A percentile compares a stretch with the other conserved stretches of the same genome.
Conservation (phyloP, 2,888 invertebrate species). For the Cephus nigrinus region DNA sequence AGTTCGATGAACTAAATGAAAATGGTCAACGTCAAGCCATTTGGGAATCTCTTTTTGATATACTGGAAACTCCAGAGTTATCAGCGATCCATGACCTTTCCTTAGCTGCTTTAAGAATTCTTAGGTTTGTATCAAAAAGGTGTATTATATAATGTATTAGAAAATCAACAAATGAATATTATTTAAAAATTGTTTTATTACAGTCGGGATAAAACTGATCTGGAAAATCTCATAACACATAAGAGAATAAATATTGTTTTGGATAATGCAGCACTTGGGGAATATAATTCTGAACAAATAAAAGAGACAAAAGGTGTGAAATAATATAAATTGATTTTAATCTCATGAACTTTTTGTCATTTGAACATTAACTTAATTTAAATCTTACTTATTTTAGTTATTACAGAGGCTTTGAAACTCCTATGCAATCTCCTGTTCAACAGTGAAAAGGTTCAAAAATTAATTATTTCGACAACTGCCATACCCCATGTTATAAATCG, state of each 20-base stretch:
- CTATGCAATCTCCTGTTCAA: slow-evolving; percentile 91
- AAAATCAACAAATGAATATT: background rate
- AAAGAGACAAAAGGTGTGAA: background rate
- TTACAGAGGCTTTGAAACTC: slow-evolving; percentile 86
- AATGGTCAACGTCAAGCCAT: slow-evolving; percentile 70
- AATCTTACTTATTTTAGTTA: slow-evolving; percentile 61
- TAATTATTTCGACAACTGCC: slow-evolving; percentile 52
- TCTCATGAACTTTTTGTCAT: background rate
- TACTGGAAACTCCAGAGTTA: slow-evolving; percentile 68
- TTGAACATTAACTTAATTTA: background rate
- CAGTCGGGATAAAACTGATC: slow-evolving; percentile 82
- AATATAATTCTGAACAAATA: background rate
- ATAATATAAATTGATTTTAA: background rate
- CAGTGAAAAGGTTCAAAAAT: slow-evolving; percentile 72
- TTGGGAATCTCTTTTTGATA: slow-evolving; percentile 73
- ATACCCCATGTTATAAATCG: slow-evolving; percentile 75
- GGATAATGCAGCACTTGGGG: slow-evolving; percentile 30
- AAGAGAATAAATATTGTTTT: slow-evolving; percentile 76
- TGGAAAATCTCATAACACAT: slow-evolving; percentile 76
- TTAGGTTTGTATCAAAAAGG: slow-evolving; percentile 69
- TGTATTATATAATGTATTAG: background rate
- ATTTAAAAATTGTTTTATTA: slow-evolving; percentile 48
- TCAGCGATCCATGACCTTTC: slow-evolving; percentile 69
- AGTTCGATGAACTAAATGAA: slow-evolving; percentile 72
- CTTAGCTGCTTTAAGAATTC: slow-evolving; percentile 73